Evolutionary conservation across 1,140 invertebrate species (phyloP).

Genomic region (Ceratosolen solmsi): DNA sequence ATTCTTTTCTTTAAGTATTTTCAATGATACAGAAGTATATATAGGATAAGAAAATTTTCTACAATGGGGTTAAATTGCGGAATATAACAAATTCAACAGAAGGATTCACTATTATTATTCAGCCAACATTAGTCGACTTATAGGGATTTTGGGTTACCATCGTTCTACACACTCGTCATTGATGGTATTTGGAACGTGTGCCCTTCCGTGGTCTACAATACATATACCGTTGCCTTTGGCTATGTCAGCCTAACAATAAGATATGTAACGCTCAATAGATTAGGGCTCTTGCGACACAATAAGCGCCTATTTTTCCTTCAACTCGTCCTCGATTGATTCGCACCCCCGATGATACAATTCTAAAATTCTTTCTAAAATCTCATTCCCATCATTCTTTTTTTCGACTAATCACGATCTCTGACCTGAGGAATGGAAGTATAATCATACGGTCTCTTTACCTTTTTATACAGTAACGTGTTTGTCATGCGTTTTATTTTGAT

Average conservation of each 20-base stretch:
- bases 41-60: background rate
- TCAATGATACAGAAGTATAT: too few species aligned
- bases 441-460: background rate
- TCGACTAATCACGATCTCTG: conserved; percentile 24
- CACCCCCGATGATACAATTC: conserved; percentile 14
- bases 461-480: background rate
- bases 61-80: background rate
- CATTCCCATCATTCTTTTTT: background rate
- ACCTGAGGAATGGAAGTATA: background rate
- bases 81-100: background rate
- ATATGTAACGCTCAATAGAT: background rate
- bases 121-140: background rate
- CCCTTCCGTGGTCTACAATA: background rate
- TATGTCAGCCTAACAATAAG: background rate
- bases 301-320: conserved; percentile 1
- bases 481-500: conserved; percentile 19
- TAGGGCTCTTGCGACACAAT: background rate
- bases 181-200: background rate
- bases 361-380: background rate
- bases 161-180: background rate
- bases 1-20: too few species aligned
- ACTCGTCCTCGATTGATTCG: background rate
- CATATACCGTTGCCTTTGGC: background rate
- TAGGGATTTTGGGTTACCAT: background rate
- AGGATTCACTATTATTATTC: background rate